Evolutionary conservation across 2,888 invertebrate genomes (phyloP).

Genomic region (Pharmacophagus antenor): DNA sequence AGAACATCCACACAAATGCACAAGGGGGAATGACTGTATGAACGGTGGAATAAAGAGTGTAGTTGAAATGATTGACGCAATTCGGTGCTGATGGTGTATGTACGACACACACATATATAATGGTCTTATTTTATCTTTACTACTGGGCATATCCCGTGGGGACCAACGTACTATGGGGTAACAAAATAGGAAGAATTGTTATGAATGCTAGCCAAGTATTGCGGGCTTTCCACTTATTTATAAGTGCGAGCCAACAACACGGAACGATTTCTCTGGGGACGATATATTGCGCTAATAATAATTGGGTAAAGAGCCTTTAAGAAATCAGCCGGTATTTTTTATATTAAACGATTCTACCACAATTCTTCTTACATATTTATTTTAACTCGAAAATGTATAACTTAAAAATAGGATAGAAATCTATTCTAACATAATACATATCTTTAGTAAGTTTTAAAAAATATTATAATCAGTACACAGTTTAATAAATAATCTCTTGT

Average conservation of each 20-base stretch:
- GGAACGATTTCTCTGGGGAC: slow-evolving; percentile 51
- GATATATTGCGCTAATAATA: slow-evolving; percentile 41
- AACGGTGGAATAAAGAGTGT: slow-evolving; percentile 62
- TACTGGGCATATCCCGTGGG: slow-evolving; percentile 71
- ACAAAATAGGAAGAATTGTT: slow-evolving; percentile 61
- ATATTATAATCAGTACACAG: too few relatives aligned
- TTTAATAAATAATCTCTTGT: too few relatives aligned
- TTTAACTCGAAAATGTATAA: too few relatives aligned
- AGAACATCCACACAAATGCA: slow-evolving; percentile 61
- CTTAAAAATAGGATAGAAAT: too few relatives aligned
- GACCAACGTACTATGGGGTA: slow-evolving; percentile 64
- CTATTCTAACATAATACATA: too few relatives aligned
- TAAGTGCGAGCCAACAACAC: slow-evolving; percentile 38
- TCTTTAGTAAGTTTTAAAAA: too few relatives aligned
- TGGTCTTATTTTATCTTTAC: slow-evolving; percentile 71
- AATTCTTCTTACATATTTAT: too few relatives aligned
- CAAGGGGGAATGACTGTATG: slow-evolving; percentile 60
- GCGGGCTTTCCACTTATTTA: slow-evolving; percentile 51
- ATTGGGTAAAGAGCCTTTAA: slow-evolving; percentile 46
- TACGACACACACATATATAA: slow-evolving; percentile 56
- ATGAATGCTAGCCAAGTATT: slow-evolving; percentile 64
- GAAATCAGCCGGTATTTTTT: background rate
- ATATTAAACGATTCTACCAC: background rate
- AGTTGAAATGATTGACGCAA: slow-evolving; percentile 73
- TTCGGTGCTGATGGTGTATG: slow-evolving; percentile 50